Evolutionary conservation across 53 echinoderm and acorn worm species (phyloP).

Genomic region (Pentamera pediparva): DNA sequence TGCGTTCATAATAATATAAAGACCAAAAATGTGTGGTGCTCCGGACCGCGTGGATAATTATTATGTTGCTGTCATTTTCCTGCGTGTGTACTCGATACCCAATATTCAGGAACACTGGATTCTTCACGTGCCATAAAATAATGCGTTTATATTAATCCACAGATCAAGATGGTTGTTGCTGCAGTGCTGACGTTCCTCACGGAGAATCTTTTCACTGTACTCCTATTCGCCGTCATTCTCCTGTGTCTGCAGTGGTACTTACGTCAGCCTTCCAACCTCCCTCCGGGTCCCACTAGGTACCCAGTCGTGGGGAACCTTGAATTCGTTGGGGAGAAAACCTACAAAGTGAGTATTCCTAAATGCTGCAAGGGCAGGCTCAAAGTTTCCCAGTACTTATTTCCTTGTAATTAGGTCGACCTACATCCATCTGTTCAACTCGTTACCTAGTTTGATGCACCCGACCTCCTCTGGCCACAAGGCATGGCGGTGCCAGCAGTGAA

Average conservation of each 20-base stretch:
- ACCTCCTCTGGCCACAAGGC: too few species aligned
- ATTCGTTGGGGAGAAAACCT: slow-evolving; percentile 7
- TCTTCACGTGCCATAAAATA: too few species aligned
- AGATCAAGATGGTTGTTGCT: slow-evolving; percentile 9
- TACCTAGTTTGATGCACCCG: not conserved
- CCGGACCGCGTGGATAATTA: too few species aligned
- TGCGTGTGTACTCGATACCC: too few species aligned
- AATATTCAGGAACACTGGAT: too few species aligned
- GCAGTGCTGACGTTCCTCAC: not conserved
- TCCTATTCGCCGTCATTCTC: slow-evolving; percentile 18
- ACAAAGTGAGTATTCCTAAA: not conserved
- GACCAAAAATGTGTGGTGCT: too few species aligned
- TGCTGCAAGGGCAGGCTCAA: too few species aligned
- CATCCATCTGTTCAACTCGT: not conserved
- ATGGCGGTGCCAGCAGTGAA: too few species aligned
- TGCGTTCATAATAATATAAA: too few species aligned
- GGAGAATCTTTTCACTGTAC: not conserved
- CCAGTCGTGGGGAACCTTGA: slow-evolving; percentile 18
- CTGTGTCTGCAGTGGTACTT: not conserved
- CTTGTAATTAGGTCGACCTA: not conserved
- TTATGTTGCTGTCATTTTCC: too few species aligned
- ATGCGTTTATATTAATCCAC: too few species aligned
- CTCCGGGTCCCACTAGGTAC: slow-evolving; percentile 7
- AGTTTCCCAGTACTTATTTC: too few species aligned
- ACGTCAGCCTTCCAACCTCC: not conserved